Evolutionary conservation across 2,113 vertebrate species (phyloP).

Genomic region (Corythornis vintsioides): DNA sequence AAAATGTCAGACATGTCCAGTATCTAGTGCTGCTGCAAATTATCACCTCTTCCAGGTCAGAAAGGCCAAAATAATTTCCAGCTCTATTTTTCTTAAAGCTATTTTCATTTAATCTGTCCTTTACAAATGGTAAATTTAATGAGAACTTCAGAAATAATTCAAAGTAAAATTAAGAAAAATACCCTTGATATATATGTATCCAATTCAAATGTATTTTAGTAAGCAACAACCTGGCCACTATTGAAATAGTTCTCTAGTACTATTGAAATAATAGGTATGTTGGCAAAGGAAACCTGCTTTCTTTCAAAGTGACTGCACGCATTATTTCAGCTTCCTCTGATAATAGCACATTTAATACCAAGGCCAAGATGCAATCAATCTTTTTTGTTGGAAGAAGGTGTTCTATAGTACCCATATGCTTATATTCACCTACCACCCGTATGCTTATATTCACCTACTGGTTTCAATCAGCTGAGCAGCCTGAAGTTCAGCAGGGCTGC

Average conservation of each 20-base stretch:
- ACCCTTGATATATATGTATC: conserved; percentile 42
- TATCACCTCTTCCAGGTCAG: conserved; percentile 59
- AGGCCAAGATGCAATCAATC: conserved; percentile 66
- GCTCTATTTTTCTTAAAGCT: conserved; percentile 71
- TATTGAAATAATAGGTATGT: conserved; percentile 66
- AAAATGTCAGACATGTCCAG: conserved; percentile 42
- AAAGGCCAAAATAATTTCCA: conserved; percentile 72
- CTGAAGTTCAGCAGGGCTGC: conserved; percentile 14
- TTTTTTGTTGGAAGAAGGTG: conserved; percentile 46
- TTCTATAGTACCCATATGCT: not conserved
- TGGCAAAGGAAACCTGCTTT: conserved; percentile 60
- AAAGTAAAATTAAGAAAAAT: conserved; percentile 62
- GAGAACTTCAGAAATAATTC: conserved; percentile 69
- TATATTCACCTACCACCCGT: not conserved
- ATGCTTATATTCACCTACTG: conserved; percentile 5
- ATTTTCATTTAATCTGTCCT: conserved; percentile 71
- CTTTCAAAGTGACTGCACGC: conserved; percentile 63
- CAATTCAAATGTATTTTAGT: conserved; percentile 68
- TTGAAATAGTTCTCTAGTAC: conserved; percentile 68
- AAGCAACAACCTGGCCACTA: conserved; percentile 64
- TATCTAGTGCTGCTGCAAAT: conserved; percentile 50
- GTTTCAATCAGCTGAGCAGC: not conserved
- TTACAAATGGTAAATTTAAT: conserved; percentile 74
- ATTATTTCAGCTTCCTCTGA: conserved; percentile 68
- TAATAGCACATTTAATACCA: conserved; percentile 61